A percentile compares a stretch with the other conserved stretches of the same genome.
Conservation (phyloP, 2,797 vertebrate species). For the Manis crassicaudata region DNA sequence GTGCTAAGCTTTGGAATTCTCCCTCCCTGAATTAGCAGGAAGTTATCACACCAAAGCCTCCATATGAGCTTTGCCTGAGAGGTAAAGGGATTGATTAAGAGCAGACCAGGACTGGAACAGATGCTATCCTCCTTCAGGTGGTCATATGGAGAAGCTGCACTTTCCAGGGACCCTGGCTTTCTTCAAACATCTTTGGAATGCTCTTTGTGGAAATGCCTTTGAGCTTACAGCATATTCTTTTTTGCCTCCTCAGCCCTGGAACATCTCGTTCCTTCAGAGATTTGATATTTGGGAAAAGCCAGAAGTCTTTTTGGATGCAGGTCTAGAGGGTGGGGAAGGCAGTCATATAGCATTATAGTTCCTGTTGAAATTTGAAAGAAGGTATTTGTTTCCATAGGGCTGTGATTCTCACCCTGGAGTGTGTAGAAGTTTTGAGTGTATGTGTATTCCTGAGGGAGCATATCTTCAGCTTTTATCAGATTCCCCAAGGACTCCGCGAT, state of each 20-base stretch:
- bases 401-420: background rate
- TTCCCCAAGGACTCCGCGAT: conserved; percentile 13
- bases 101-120: background rate
- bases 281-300: conserved; percentile 49
- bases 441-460: background rate
- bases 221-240: conserved; percentile 37
- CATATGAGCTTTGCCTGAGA: background rate
- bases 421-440: background rate
- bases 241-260: conserved; percentile 25
- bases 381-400: background rate
- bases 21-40: background rate
- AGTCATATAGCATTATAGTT: background rate
- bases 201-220: conserved; percentile 48
- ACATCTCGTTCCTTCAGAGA: conserved; percentile 57
- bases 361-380: conserved; percentile 3
- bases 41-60: background rate
- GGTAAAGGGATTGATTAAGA: background rate
- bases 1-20: conserved; percentile 6
- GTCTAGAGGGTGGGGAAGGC: background rate
- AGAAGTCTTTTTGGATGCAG: conserved; percentile 42
- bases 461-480: conserved; percentile 18
- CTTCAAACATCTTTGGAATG: conserved; percentile 61
- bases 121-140: background rate
- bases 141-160: background rate
- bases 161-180: conserved; percentile 39